These are phyloP conservation scores for Pluvialis apricaria DNA, from an alignment of 2,113 vertebrate species.

Conservation along the genomic window DNA sequence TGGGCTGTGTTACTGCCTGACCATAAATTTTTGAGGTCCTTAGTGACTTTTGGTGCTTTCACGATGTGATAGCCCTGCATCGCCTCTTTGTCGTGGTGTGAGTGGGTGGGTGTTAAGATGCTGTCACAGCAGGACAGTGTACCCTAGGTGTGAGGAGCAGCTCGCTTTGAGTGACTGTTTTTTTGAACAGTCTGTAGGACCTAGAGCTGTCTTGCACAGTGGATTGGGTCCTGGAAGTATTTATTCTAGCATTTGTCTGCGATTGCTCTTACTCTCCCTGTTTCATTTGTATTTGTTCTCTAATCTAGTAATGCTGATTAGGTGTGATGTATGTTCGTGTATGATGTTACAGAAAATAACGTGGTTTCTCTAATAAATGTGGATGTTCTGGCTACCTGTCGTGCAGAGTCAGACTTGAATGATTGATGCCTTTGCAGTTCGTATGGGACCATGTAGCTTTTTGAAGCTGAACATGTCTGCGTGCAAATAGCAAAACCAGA, in stretches of 20 bases:
- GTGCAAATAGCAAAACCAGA: background rate
- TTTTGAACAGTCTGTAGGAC: background rate
- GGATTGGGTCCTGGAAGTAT: background rate
- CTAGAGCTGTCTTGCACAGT: background rate
- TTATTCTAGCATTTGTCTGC: background rate
- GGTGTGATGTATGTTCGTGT: background rate
- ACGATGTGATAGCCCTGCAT: background rate
- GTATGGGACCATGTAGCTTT: background rate
- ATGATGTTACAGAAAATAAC: background rate
- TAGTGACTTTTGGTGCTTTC: background rate
- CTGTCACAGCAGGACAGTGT: background rate
- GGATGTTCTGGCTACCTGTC: background rate
- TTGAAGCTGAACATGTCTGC: background rate
- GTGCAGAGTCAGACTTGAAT: rapidly evolving
- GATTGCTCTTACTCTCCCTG: background rate
- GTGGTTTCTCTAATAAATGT: background rate
- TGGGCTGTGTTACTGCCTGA: background rate
- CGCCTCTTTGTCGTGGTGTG: rapidly evolving
- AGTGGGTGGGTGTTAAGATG: background rate
- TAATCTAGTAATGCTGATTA: background rate
- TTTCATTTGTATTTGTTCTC: background rate
- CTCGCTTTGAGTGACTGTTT: background rate
- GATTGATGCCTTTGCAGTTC: background rate
- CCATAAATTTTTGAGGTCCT: background rate
- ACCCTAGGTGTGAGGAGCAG: background rate